Evolutionary conservation across 2,113 vertebrate genomes (phyloP), one percentile per base, ranked within the genome.

Genomic region (Andinoacara biseriatus): DNA sequence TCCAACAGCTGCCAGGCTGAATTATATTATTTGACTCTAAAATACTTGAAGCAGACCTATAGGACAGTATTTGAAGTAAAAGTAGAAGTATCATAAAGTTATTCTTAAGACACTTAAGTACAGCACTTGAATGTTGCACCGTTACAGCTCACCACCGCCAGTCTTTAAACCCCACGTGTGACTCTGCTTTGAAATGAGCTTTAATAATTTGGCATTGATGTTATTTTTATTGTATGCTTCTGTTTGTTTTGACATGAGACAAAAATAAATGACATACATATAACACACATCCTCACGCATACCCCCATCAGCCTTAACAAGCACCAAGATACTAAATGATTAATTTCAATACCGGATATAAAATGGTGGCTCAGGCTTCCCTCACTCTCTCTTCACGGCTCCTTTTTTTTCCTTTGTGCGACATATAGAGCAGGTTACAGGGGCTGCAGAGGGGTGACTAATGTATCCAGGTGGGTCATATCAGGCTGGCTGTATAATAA

Each of bases 401-500:
- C 26, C 76, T 90, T 84, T 85, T 89, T 78, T 87, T 89, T 92
- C 90, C 92, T 90, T 83, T 92, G 78, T 88, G 75, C 74, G 74
- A 84, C 90, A 86, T 52, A 78, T 58, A 87, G 46, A 74, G 76
- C 58, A 76, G 87, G 86, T 87, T 74, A 72, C 74, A 82, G 77
- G 63, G 80, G 65, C 77, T 85, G 79, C 61, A 79, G 69, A 85
- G 86, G 85, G 93, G 91, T 91, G 90, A 93, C 91, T 94, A 93
- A 93, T 94, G 89, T 91, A 92, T 85, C 91, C 82, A 86, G 84
- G 84, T 86, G 89, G 88, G 90, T 92, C 90, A 92, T 20, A 86
- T 77, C 83, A 56, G 35, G 80, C 67, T 43, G 61, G 43, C 84
- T 84, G 57, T 91, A 88, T 90, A 90, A 92, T 92, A 89, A 90